Base-by-base conservation (phyloP, 92 coral and sea anemone genomes). In the Meandrina meandrites region DNA sequence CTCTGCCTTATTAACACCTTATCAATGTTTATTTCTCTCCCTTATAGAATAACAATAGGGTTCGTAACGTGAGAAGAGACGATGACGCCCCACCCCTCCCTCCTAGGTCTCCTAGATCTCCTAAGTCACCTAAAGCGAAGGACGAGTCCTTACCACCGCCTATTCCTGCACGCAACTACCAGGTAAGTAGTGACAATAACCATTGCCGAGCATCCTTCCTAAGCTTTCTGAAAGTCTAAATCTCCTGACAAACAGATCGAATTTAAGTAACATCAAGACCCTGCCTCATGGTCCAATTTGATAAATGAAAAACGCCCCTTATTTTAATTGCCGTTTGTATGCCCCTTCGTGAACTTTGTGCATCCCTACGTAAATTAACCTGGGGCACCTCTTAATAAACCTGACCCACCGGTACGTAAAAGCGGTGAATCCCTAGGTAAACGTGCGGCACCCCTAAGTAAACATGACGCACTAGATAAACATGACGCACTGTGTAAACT, bases 81-180 rank as follows among this genome's bases (percentile, higher is more conserved):
- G 68, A 83, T 71, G 86, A 3, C 10, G 75, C 76, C 34, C 89
- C 85, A 79, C 79, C 85, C 58, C 66, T 77, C 6, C 89, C 89
- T 18, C 80, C 80, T 11, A 84, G 74, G 80, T 84, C 89, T 60
- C 84, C 76, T 17, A 81, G 37, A 73, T 84, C 89, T 60, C 84
- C 76, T 17, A 81, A n/a, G 34, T 67, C 86, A 1, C 79, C 89
- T 15, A 86, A 70, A 58, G 51, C 34, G 8, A 50, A 36, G 35
- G 79, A 79, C 0, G 89, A 51, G 9, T 34, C 89, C 6, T 27
- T 86, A 14, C 89, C 89, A 68, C 89, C 89, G 4, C 89, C 89
- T 10, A 56, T 86, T 36, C 89, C 89, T 21, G 85, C 85, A 50
- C 68, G 89, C n/a, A 86, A 79, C 24, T 86, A 86, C 37, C 88